Conservation (phyloP, 2,888 invertebrate genomes). For the Heliconius erato region DNA sequence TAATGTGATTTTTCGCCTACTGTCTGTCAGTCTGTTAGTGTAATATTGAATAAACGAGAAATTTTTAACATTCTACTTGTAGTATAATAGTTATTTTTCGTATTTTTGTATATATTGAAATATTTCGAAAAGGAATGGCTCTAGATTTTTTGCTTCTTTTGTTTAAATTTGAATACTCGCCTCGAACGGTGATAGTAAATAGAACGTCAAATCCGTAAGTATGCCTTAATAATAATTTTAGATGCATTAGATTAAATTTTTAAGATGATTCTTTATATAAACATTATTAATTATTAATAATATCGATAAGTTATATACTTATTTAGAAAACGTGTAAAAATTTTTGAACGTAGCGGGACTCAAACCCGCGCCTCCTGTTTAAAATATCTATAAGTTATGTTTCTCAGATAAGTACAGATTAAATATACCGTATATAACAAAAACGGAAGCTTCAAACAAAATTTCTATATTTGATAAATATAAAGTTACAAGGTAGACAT, state of each 20-base stretch:
- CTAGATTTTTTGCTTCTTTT: background rate
- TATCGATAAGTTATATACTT: too few relatives aligned
- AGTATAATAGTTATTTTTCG: background rate
- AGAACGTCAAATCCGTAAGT: too few relatives aligned
- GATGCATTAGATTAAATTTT: background rate
- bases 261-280: background rate
- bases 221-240: background rate
- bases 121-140: background rate
- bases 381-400: too few relatives aligned
- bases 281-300: too few relatives aligned
- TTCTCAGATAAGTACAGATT: too few relatives aligned
- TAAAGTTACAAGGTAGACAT: slow-evolving; percentile 26
- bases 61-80: background rate
- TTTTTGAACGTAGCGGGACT: too few relatives aligned
- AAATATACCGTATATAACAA: background rate
- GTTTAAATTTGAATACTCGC: background rate
- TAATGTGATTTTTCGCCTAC: slow-evolving; percentile 1
- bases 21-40: background rate
- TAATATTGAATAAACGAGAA: background rate
- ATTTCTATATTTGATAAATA: slow-evolving; percentile 24
- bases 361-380: too few relatives aligned
- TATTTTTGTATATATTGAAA: background rate
- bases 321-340: too few relatives aligned
- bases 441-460: slow-evolving; percentile 21
- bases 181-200: background rate